Base-by-base conservation (phyloP, 2,113 vertebrate species). In the Clinocottus analis region DNA sequence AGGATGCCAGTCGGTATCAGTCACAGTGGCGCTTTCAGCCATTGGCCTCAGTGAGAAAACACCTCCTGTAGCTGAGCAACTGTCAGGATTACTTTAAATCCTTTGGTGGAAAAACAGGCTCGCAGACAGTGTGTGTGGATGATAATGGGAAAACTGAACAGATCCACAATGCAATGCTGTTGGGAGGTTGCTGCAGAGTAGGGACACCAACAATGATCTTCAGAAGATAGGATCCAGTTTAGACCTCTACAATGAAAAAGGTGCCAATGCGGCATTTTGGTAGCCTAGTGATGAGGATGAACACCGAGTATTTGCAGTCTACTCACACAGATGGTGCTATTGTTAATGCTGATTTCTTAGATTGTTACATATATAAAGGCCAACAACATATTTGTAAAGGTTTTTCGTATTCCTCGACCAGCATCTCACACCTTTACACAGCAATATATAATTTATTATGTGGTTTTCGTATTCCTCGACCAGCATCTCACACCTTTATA, bases 11-110 rank as follows among this genome's bases (percentile, higher is more conserved):
- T 81, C 70, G 85, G 72, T 75, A 85, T 89, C 84, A 69, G 69
- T 77, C 79, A 85, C 69, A 77, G 82, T 49, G 59, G 47, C 21
- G 65, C 80, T 75, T 85, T 49, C 72, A 87, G 80, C 62, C 73
- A 84, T 55, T 72, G 71, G 86, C 51, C 84, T 87, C 70, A 62
- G 73, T 61, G 72, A 85, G 77, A 85, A 89, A 91, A 90, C 74
- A 84, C 81, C 87, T 91, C 85, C 78, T 66, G 87, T 84, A 87
- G 85, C 88, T 58, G 72, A 82, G 86, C 79, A 89, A 86, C 87
- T 87, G 85, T 87, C 86, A 86, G 87, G 90, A 91, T 90, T 88
- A 90, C 84, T 92, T 86, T 69, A 89, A 88, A 89, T 89, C 81
- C 80, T 84, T 74, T 66, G 64, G 68, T 69, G 82, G 72, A 62